These are phyloP conservation scores for Epizoanthus illoricatus DNA, from an alignment of 92 coral and sea anemone species.

Conservation along the genomic window DNA sequence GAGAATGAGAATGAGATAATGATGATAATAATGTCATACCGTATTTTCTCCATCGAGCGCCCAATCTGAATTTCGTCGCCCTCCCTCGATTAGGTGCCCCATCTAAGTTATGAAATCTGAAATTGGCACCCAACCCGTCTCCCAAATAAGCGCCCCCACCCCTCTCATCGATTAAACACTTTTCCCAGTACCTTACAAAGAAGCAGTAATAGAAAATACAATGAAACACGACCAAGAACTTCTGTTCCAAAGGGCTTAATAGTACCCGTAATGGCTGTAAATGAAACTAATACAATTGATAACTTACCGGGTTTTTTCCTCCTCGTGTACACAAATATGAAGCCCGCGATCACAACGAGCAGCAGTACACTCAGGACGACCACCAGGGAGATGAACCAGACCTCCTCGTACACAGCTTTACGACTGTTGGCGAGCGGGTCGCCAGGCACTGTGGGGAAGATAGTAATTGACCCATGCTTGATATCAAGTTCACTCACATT, in stretches of 20 bases:
- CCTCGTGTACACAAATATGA: slow-evolving; percentile 66
- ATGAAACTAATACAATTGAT: too few species aligned
- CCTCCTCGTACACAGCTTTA: slow-evolving; percentile 53
- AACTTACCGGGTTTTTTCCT: slow-evolving; percentile 57
- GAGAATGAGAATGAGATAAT: too few species aligned
- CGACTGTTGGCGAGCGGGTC: slow-evolving; percentile 25
- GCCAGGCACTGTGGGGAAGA: slow-evolving; percentile 20
- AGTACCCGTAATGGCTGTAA: too few species aligned
- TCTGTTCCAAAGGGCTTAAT: too few species aligned
- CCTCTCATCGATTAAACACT: background rate
- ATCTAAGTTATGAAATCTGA: too few species aligned
- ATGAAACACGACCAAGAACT: too few species aligned
- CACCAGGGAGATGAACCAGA: slow-evolving; percentile 90
- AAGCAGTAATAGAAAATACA: too few species aligned
- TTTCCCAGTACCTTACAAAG: background rate
- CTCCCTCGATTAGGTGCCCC: too few species aligned
- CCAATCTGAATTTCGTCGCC: too few species aligned
- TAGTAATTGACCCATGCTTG: background rate
- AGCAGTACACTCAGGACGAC: slow-evolving; percentile 71
- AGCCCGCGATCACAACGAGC: slow-evolving; percentile 70
- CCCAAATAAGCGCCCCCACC: background rate
- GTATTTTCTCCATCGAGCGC: too few species aligned
- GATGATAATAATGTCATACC: background rate
- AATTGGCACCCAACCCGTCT: background rate
- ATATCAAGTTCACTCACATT: too few species aligned